These are phyloP conservation scores for Pseudomyrmex pallidus DNA, from an alignment of 1,140 invertebrate species.

Conservation along the genomic window DNA sequence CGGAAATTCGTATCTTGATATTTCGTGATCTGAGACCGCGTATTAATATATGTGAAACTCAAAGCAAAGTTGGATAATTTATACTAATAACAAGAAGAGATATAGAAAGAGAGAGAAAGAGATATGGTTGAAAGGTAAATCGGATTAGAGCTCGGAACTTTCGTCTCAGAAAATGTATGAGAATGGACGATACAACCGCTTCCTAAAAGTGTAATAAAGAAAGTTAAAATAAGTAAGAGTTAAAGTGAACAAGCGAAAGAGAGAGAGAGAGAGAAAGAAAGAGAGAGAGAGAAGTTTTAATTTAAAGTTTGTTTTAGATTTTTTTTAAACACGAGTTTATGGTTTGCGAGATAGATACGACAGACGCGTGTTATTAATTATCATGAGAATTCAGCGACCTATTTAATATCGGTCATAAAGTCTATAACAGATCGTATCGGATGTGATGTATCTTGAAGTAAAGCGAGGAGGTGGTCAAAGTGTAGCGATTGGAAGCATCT, in stretches of 20 bases:
- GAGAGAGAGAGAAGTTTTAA: no score
- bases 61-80: constrained; percentile 2
- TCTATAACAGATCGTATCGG: constrained; percentile 10
- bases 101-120: no score
- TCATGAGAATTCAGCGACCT: background rate
- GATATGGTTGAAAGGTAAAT: constrained; percentile 25
- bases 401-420: constrained; percentile 24
- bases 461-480: background rate
- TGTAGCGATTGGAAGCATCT: background rate
- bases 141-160: constrained; percentile 12
- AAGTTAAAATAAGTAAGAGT: background rate
- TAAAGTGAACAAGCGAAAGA: no score
- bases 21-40: background rate
- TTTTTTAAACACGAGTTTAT: no score
- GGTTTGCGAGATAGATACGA: no score
- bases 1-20: background rate
- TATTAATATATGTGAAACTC: background rate
- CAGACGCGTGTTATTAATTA: background rate
- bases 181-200: background rate
- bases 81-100: background rate
- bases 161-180: background rate
- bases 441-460: background rate
- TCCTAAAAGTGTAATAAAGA: background rate
- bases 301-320: no score
- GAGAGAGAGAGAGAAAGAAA: no score